phyloP scores from a whole-genome alignment of 2,797 vertebrate species.

The Schizopygopsis pylzovi region DNA sequence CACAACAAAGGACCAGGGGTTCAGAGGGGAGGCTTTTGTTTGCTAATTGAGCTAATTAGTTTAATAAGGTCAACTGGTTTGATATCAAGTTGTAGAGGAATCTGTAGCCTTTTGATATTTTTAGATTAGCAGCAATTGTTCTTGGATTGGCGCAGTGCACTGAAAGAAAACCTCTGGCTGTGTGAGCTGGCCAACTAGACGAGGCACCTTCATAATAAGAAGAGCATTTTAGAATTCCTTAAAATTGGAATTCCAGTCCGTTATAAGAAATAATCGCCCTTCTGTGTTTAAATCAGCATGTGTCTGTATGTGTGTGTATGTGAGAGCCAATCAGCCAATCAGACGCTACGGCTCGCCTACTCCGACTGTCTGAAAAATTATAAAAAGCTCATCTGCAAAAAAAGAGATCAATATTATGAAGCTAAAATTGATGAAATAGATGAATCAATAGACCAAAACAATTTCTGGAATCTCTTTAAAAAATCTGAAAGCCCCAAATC shows the following conservation, averaged over 20 bases:
- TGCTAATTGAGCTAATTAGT: constrained; percentile 76
- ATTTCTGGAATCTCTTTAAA: too few relatives aligned
- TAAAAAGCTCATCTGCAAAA: too few relatives aligned
- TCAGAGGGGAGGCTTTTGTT: constrained; percentile 63
- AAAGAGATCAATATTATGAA: too few relatives aligned
- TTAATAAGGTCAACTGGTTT: constrained; percentile 72
- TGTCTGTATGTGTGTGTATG: constrained; percentile 1
- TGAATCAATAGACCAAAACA: too few relatives aligned
- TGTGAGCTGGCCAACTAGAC: constrained; percentile 1
- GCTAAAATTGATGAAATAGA: too few relatives aligned
- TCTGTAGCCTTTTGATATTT: constrained; percentile 57
- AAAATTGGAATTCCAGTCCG: constrained; percentile 5
- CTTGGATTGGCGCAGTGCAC: not conserved
- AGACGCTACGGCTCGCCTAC: too few relatives aligned
- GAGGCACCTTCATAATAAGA: constrained; percentile 13
- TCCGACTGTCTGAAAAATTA: too few relatives aligned
- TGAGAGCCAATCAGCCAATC: too few relatives aligned
- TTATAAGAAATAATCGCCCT: constrained; percentile 28
- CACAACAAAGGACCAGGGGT: constrained; percentile 58
- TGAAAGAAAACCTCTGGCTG: constrained; percentile 11
- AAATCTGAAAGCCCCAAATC: too few relatives aligned
- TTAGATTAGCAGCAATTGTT: constrained; percentile 42
- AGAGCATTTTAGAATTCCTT: constrained; percentile 8
- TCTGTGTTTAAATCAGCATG: constrained; percentile 22
- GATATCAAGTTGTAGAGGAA: constrained; percentile 66